These are phyloP conservation scores for Leptosomus discolor DNA, from an alignment of 2,113 vertebrate genomes.

Conservation along the genomic window DNA sequence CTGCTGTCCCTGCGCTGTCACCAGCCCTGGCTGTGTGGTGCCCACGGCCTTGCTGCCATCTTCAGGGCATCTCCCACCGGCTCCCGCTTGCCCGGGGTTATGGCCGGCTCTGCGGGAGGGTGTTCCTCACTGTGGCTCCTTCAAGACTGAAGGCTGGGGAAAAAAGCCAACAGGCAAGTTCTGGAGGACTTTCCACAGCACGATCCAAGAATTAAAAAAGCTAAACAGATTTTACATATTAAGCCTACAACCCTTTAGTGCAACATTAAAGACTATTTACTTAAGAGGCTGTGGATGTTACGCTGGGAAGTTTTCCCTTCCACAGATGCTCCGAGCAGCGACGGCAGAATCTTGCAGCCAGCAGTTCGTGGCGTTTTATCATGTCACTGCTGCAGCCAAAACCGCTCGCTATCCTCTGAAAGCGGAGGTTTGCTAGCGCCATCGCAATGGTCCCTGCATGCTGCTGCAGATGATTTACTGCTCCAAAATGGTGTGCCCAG, in stretches of 20 bases:
- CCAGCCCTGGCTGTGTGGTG: background rate
- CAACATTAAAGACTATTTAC: conserved; percentile 55
- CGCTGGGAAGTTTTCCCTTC: conserved; percentile 43
- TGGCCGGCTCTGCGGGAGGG: background rate
- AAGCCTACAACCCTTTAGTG: conserved; percentile 44
- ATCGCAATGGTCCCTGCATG: fast-evolving
- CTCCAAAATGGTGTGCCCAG: fast-evolving
- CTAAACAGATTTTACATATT: conserved; percentile 61
- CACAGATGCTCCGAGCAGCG: background rate
- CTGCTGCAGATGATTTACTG: background rate
- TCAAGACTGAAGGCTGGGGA: background rate
- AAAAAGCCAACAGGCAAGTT: conserved; percentile 23
- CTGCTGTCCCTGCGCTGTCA: background rate
- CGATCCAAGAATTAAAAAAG: conserved; percentile 43
- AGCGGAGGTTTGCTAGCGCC: background rate
- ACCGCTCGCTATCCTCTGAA: fast-evolving
- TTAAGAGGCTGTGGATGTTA: conserved; percentile 30
- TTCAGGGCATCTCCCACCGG: background rate
- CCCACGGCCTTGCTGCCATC: conserved; percentile 35
- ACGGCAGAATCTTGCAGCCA: background rate
- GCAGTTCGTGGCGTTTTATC: background rate
- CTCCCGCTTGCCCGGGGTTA: background rate
- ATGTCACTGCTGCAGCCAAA: fast-evolving
- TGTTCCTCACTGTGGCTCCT: background rate
- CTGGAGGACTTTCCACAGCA: conserved; percentile 33